Conservation (phyloP, 2,113 vertebrate genomes). For the Apodemus sylvaticus region DNA sequence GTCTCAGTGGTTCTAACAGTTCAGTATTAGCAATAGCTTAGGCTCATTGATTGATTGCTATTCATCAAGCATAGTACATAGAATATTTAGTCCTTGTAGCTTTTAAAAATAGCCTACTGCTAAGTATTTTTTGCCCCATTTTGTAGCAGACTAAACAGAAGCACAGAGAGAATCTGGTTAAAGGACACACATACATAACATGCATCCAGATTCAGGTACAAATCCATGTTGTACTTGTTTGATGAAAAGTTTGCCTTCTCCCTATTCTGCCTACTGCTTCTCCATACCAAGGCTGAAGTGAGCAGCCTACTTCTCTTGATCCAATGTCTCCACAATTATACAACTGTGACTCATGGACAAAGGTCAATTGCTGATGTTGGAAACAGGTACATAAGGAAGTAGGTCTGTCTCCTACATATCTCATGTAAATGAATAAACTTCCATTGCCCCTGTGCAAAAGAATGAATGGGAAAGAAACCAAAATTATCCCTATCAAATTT, state of each 20-base stretch:
- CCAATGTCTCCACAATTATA: not conserved
- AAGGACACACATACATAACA: not conserved
- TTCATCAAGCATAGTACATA: not conserved
- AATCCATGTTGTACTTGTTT: not conserved
- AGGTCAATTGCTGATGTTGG: not conserved
- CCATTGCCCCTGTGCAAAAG: not conserved
- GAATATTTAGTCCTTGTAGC: not conserved
- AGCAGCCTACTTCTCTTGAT: not conserved
- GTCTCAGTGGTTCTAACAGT: not conserved
- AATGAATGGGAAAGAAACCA: not conserved
- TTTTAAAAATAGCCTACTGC: not conserved
- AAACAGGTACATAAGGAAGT: fast-evolving
- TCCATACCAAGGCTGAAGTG: not conserved
- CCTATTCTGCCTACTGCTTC: not conserved
- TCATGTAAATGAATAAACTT: not conserved
- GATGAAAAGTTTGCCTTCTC: not conserved
- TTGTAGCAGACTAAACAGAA: not conserved
- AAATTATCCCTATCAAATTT: not conserved
- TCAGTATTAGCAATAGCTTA: not conserved
- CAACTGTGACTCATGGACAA: not conserved
- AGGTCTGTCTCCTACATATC: not conserved
- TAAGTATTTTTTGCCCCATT: not conserved
- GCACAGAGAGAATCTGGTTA: not conserved
- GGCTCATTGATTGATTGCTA: not conserved
- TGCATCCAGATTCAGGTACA: not conserved